These are phyloP conservation scores for Ciconia maguari DNA, from an alignment of 2,113 vertebrate genomes.

Conservation along the genomic window DNA sequence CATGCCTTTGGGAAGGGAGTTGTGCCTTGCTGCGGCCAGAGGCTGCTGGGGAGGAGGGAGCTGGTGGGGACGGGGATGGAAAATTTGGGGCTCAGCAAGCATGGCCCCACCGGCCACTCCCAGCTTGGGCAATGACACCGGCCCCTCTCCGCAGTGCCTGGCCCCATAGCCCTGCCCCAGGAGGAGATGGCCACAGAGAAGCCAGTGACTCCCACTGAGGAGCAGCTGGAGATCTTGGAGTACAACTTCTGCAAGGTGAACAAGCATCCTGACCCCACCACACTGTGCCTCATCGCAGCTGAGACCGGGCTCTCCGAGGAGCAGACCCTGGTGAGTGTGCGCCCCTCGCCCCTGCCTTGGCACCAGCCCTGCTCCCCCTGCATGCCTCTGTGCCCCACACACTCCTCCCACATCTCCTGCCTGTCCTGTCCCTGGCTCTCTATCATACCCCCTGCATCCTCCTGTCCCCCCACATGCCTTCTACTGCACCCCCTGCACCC, in stretches of 20 bases:
- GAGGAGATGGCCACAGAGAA: conserved; percentile 62
- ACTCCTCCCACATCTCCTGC: background rate
- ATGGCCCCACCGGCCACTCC: background rate
- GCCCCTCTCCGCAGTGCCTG: background rate
- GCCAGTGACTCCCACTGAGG: conserved; percentile 64
- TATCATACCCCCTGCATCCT: accelerated
- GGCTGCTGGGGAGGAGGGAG: background rate
- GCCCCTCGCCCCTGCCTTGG: background rate
- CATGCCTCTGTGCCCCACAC: background rate
- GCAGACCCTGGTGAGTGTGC: conserved; percentile 73
- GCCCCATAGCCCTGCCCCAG: background rate
- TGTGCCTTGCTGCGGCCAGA: background rate
- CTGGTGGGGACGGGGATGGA: background rate
- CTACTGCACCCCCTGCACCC: background rate
- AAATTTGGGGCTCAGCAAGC: background rate
- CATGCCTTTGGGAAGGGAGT: background rate
- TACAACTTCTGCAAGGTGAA: conserved; percentile 77
- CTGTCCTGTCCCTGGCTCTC: background rate
- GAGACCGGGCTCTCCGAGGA: conserved; percentile 76
- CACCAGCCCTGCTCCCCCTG: background rate
- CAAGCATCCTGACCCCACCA: conserved; percentile 76
- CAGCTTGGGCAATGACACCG: background rate
- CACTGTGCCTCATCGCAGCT: conserved; percentile 75
- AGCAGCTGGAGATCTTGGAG: conserved; percentile 79
- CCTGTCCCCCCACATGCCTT: background rate